phyloP scores from a whole-genome alignment of 2,113 vertebrate species.

The Butorides virescens region DNA sequence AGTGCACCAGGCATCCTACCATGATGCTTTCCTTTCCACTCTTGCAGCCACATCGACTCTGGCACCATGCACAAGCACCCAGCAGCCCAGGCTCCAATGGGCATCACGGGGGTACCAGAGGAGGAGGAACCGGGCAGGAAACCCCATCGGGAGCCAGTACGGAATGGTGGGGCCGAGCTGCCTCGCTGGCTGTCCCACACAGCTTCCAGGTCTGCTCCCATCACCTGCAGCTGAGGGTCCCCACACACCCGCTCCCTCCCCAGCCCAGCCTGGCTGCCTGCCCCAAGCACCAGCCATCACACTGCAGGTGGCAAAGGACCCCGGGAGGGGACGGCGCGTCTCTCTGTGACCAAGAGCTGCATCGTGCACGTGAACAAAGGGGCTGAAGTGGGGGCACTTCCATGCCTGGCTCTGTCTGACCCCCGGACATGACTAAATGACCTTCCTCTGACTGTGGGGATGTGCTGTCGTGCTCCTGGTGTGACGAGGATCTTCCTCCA shows the following conservation, averaged over 20 bases:
- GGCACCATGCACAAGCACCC: neutral
- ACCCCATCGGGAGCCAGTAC: too few relatives aligned
- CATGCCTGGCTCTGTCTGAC: neutral
- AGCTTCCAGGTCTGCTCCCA: neutral
- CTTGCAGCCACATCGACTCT: neutral
- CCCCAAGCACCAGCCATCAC: neutral
- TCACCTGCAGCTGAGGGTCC: neutral
- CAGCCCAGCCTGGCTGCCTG: neutral
- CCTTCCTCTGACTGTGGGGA: neutral
- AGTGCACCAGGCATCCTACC: neutral
- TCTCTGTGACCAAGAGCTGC: neutral
- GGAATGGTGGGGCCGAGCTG: neutral
- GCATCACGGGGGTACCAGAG: neutral
- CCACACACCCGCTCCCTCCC: neutral
- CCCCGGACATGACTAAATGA: neutral
- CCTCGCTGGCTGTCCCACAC: neutral
- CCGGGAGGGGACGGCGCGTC: neutral
- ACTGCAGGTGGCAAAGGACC: accelerated
- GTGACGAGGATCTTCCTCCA: neutral
- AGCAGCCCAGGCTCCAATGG: accelerated
- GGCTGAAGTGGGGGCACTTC: neutral
- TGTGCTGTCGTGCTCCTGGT: neutral
- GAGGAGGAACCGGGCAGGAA: neutral
- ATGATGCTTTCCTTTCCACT: accelerated
- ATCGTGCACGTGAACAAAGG: accelerated